A percentile compares a stretch with the other conserved stretches of the same genome.
phyloP scores from a whole-genome alignment of 2,113 vertebrate genomes.

The Seriola rivoliana region DNA sequence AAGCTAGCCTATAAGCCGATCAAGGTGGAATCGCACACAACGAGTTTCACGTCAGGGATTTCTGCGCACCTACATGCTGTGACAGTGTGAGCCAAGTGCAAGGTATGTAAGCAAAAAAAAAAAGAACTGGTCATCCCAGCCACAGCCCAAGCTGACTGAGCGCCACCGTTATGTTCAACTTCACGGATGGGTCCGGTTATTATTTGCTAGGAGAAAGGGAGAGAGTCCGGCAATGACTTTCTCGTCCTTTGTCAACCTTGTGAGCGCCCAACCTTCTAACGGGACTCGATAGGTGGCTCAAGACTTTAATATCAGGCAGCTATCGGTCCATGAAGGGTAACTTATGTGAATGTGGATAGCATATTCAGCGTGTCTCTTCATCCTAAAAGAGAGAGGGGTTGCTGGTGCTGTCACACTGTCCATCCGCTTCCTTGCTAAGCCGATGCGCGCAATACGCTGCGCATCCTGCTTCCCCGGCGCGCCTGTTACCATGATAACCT shows the following conservation, averaged over 20 bases:
- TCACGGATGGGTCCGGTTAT: constrained; percentile 48
- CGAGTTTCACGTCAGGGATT: constrained; percentile 62
- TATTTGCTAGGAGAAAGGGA: constrained; percentile 16
- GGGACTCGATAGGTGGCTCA: background rate
- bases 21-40: constrained; percentile 77
- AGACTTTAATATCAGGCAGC: background rate
- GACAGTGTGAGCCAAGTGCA: constrained; percentile 49
- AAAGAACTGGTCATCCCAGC: background rate
- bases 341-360: constrained; percentile 15
- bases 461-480: constrained; percentile 44
- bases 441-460: constrained; percentile 48
- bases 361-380: constrained; percentile 18
- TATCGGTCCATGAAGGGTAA: constrained; percentile 10
- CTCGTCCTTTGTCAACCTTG: constrained; percentile 71
- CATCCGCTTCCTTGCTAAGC: constrained; percentile 50
- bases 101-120: constrained; percentile 71
- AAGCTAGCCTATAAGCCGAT: constrained; percentile 81
- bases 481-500: constrained; percentile 37
- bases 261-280: background rate
- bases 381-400: background rate
- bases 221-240: constrained; percentile 23
- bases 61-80: constrained; percentile 64
- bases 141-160: constrained; percentile 1
- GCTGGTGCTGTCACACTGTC: constrained; percentile 38
- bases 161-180: constrained; percentile 35